Conservation (phyloP, 2,888 invertebrate genomes). For the Gastrophysa polygoni region DNA sequence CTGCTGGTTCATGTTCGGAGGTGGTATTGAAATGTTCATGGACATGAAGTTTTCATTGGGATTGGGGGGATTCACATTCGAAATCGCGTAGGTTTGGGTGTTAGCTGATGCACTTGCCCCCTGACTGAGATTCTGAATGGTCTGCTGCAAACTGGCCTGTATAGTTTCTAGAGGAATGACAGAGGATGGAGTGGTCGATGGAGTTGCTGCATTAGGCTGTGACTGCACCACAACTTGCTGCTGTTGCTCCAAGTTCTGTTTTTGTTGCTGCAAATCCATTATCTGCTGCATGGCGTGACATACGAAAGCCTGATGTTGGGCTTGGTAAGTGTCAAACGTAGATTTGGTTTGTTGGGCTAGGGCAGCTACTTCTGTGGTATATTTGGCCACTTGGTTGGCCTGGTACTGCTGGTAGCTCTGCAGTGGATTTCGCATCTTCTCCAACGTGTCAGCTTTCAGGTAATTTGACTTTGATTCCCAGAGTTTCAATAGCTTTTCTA, state of each 20-base stretch:
- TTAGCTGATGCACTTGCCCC: constrained; percentile 21
- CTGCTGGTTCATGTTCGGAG: constrained; percentile 39
- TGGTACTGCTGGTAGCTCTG: constrained; percentile 90
- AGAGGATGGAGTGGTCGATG: constrained; percentile 27
- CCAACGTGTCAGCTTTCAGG: constrained; percentile 80
- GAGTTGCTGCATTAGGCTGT: not conserved
- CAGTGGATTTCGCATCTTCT: constrained; percentile 85
- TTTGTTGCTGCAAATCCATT: constrained; percentile 81
- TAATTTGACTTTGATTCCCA: constrained; percentile 98
- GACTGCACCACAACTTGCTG: constrained; percentile 42
- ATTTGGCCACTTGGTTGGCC: constrained; percentile 80
- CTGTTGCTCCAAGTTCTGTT: constrained; percentile 58
- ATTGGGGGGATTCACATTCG: constrained; percentile 35
- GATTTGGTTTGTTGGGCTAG: constrained; percentile 81
- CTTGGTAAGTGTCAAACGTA: constrained; percentile 76
- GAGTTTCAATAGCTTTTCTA: constrained; percentile 89
- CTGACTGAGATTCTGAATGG: constrained; percentile 45
- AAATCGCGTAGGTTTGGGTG: constrained; percentile 38
- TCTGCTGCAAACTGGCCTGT: constrained; percentile 49
- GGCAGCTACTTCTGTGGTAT: constrained; percentile 73
- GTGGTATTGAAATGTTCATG: constrained; percentile 54
- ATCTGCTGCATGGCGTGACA: constrained; percentile 90
- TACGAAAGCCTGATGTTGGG: constrained; percentile 95
- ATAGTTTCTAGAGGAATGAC: constrained; percentile 50
- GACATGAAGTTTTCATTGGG: constrained; percentile 43